phyloP scores from a whole-genome alignment of 2,113 vertebrate species.

The Toxotes jaculatrix region DNA sequence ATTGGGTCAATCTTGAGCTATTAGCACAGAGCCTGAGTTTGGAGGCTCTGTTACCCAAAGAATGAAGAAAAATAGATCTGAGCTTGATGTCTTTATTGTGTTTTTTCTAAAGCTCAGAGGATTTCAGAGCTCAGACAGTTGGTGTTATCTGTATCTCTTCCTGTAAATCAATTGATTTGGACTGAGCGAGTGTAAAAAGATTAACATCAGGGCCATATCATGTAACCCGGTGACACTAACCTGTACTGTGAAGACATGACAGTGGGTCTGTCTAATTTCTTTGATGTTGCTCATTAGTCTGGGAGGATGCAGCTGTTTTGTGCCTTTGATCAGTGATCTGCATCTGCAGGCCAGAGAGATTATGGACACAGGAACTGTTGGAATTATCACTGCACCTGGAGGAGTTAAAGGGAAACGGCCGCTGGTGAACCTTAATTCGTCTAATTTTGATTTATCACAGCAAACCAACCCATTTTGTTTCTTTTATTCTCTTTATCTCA shows the following conservation, averaged over 20 bases:
- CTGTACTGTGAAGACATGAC: slow-evolving; percentile 27
- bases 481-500: too few relatives aligned
- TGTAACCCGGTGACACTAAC: slow-evolving; percentile 41
- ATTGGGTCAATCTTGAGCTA: slow-evolving; percentile 57
- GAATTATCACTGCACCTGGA: slow-evolving; percentile 59
- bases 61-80: slow-evolving; percentile 42
- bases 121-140: slow-evolving; percentile 26
- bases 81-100: slow-evolving; percentile 14
- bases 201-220: slow-evolving; percentile 12
- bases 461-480: not conserved
- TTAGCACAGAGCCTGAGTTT: slow-evolving; percentile 50
- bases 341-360: slow-evolving; percentile 63
- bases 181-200: slow-evolving; percentile 17
- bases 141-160: slow-evolving; percentile 37
- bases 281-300: slow-evolving; percentile 51
- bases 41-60: slow-evolving; percentile 47
- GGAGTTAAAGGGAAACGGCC: slow-evolving; percentile 40
- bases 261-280: slow-evolving; percentile 14
- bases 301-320: slow-evolving; percentile 48
- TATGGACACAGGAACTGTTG: slow-evolving; percentile 46
- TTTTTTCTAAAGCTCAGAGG: slow-evolving; percentile 28
- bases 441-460: not conserved
- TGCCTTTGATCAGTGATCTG: slow-evolving; percentile 70
- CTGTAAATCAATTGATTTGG: slow-evolving; percentile 49
- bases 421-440: slow-evolving; percentile 1